Percentiles rank a stretch among this genome's conserved stretches.
Conservation (phyloP, 2,113 vertebrate species). For the Pleuronectes platessa region DNA sequence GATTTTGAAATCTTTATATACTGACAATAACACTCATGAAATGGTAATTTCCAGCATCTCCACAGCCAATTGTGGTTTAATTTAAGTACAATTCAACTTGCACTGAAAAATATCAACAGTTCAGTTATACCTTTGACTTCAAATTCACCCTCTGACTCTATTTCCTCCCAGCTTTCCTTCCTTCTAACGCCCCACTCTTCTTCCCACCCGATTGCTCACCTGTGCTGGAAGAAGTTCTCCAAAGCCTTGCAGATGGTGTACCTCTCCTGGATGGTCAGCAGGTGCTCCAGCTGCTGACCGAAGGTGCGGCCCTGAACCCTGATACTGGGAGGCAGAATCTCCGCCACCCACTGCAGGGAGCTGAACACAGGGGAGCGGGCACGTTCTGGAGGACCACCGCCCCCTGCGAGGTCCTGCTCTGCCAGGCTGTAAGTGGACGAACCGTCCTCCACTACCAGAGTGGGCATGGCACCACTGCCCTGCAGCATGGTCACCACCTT, state of each 20-base stretch:
- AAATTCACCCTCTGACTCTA: too few relatives aligned
- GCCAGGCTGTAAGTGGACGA: slow-evolving; percentile 80
- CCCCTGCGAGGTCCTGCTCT: slow-evolving; percentile 68
- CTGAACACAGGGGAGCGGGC: slow-evolving; percentile 89
- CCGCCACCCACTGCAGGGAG: slow-evolving; percentile 97
- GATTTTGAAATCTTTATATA: too few relatives aligned
- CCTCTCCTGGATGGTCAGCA: slow-evolving; percentile 92
- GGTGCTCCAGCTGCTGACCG: slow-evolving; percentile 95
- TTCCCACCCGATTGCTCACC: slow-evolving; percentile 41
- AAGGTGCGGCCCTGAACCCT: slow-evolving; percentile 96
- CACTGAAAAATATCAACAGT: neutral
- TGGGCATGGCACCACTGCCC: slow-evolving; percentile 97
- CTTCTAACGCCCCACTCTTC: neutral
- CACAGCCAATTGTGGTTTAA: neutral
- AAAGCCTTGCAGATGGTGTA: slow-evolving; percentile 93
- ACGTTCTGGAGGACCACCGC: slow-evolving; percentile 41
- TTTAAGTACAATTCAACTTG: neutral
- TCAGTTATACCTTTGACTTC: neutral
- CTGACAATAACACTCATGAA: neutral
- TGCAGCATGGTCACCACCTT: slow-evolving; percentile 99
- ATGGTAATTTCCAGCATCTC: neutral
- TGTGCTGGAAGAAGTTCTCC: slow-evolving; percentile 98
- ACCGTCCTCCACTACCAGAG: slow-evolving; percentile 95
- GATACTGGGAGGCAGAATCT: slow-evolving; percentile 96
- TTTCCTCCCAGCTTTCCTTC: neutral